phyloP scores from a whole-genome alignment of 2,888 invertebrate species.

The Iselma pallidipennis region DNA sequence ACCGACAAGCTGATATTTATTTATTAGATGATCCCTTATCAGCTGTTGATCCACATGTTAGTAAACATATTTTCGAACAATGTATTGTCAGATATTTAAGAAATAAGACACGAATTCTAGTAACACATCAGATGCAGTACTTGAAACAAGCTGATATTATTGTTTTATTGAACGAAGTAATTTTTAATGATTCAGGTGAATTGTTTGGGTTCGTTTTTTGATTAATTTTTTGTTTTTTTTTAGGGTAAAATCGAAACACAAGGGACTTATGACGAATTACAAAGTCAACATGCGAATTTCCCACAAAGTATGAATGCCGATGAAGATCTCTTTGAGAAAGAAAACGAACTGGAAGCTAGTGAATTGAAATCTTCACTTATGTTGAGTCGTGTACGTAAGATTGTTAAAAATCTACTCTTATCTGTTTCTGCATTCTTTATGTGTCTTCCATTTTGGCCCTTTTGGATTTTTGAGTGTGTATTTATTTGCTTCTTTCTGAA shows the following conservation, averaged over 20 bases:
- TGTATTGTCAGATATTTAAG: conserved; percentile 65
- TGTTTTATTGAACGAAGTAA: conserved; percentile 60
- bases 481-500: too few relatives aligned
- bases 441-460: too few relatives aligned
- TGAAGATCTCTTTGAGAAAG: conserved; percentile 37
- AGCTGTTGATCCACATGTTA: conserved; percentile 79
- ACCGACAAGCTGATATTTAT: conserved; percentile 75
- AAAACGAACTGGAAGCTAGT: conserved; percentile 18
- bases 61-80: conserved; percentile 74
- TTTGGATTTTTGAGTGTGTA: too few relatives aligned
- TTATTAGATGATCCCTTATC: conserved; percentile 80
- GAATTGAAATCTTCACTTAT: neutral
- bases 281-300: conserved; percentile 62
- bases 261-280: conserved; percentile 63
- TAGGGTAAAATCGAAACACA: conserved; percentile 62
- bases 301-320: conserved; percentile 53
- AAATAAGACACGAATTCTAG: conserved; percentile 66
- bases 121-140: conserved; percentile 74
- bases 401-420: too few relatives aligned
- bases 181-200: conserved; percentile 14
- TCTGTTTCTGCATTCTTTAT: too few relatives aligned
- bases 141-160: conserved; percentile 61
- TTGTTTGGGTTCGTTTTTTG: too few relatives aligned
- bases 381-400: neutral
- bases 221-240: conserved; percentile 1